Evolutionary conservation across 92 coral and sea anemone species (phyloP).

Genomic region (Galaxea fascicularis): DNA sequence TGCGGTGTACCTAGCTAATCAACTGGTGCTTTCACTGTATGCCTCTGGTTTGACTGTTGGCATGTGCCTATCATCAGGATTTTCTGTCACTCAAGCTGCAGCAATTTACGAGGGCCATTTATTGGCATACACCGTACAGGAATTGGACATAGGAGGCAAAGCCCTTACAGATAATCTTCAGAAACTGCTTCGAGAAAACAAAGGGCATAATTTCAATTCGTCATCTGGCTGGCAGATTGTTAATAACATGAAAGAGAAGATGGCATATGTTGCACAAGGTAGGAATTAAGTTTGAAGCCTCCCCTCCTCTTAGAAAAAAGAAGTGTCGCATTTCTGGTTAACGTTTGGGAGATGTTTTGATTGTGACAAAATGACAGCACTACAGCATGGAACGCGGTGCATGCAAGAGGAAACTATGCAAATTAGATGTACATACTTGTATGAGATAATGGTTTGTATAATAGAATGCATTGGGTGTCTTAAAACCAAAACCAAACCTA

Average conservation of each 20-base stretch:
- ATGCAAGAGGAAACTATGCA: too few relatives aligned
- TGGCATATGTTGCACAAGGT: constrained; percentile 95
- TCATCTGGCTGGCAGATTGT: constrained; percentile 99
- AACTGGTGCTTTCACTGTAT: constrained; percentile 82
- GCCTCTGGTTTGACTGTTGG: constrained; percentile 94
- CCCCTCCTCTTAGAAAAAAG: too few relatives aligned
- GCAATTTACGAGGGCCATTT: constrained; percentile 95
- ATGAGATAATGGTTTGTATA: too few relatives aligned
- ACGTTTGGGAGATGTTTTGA: too few relatives aligned
- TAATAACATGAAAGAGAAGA: constrained; percentile 85
- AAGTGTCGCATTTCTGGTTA: too few relatives aligned
- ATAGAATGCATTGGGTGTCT: too few relatives aligned
- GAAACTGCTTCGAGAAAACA: constrained; percentile 78
- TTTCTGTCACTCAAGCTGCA: constrained; percentile 92
- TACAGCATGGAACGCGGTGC: too few relatives aligned
- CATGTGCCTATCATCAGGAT: constrained; percentile 92
- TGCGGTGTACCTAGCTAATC: constrained; percentile 92
- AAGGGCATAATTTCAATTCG: constrained; percentile 86
- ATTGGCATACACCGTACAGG: constrained; percentile 80
- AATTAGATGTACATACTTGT: too few relatives aligned
- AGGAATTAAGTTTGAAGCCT: neutral
- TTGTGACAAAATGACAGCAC: too few relatives aligned
- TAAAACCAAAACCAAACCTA: too few relatives aligned
- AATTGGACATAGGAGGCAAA: constrained; percentile 91
- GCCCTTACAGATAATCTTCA: constrained; percentile 91